A percentile compares a stretch with the other conserved stretches of the same genome.
These are phyloP conservation scores for Cyaniris semiargus DNA, from an alignment of 2,888 invertebrate species.

Conservation along the genomic window DNA sequence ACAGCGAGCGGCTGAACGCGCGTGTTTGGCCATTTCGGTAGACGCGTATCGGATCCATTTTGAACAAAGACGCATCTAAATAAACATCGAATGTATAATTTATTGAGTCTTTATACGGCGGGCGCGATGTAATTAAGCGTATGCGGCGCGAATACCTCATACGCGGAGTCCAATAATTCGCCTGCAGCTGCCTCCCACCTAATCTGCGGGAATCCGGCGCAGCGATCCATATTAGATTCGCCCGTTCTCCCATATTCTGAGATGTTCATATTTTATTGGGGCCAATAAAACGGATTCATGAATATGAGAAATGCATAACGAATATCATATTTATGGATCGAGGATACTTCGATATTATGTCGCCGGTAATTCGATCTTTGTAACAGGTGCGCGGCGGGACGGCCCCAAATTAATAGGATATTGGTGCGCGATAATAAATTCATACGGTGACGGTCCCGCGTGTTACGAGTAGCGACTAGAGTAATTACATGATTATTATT, in stretches of 20 bases:
- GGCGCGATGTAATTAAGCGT: slow-evolving; percentile 21
- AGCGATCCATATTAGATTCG: slow-evolving; percentile 80
- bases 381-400: slow-evolving; percentile 65
- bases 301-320: slow-evolving; percentile 82
- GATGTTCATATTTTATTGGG: slow-evolving; percentile 82
- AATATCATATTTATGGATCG: slow-evolving; percentile 79
- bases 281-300: slow-evolving; percentile 82
- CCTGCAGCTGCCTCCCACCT: slow-evolving; percentile 51
- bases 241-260: slow-evolving; percentile 79
- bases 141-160: slow-evolving; percentile 27
- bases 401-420: slow-evolving; percentile 61
- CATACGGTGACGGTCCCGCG: background rate
- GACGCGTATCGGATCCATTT: slow-evolving; percentile 3
- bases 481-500: background rate
- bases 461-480: no score
- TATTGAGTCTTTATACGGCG: slow-evolving; percentile 19
- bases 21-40: slow-evolving; percentile 14
- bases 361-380: slow-evolving; percentile 79
- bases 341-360: slow-evolving; percentile 73
- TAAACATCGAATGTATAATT: slow-evolving; percentile 28
- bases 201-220: slow-evolving; percentile 74
- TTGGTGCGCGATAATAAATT: slow-evolving; percentile 71
- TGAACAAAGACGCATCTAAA: slow-evolving; percentile 28
- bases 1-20: background rate
- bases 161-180: slow-evolving; percentile 31